Percentiles rank a stretch among this genome's conserved stretches.
Conservation (phyloP, 1,140 invertebrate species). For the Platorchestia sp. region DNA sequence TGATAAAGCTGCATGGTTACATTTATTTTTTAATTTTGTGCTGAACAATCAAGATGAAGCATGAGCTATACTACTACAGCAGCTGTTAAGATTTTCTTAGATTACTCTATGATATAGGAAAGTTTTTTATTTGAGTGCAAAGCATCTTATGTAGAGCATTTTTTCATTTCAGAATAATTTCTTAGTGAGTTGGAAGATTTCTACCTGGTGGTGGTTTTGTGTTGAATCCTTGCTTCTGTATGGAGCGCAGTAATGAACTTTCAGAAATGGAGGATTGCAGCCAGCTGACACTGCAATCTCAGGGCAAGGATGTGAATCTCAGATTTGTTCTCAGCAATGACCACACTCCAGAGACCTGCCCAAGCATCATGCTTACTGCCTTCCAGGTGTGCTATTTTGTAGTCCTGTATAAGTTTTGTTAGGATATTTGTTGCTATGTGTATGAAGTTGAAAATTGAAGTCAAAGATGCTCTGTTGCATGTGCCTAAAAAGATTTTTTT, state of each 20-base stretch:
- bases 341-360: conserved; percentile 34
- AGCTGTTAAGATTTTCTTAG: too few species aligned
- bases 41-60: too few species aligned
- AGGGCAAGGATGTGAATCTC: background rate
- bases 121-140: too few species aligned
- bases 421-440: background rate
- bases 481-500: background rate
- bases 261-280: background rate
- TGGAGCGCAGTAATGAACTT: background rate
- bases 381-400: background rate
- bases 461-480: background rate
- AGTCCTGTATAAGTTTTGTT: background rate
- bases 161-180: background rate
- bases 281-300: background rate
- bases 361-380: conserved; percentile 20
- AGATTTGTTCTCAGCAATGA: conserved; percentile 11
- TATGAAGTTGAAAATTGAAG: background rate
- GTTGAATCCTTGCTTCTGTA: background rate
- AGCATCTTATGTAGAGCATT: too few species aligned
- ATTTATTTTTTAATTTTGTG: too few species aligned
- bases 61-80: too few species aligned
- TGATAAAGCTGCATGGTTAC: too few species aligned
- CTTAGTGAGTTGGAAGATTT: background rate
- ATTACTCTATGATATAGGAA: too few species aligned
- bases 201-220: background rate